Base-by-base conservation (phyloP, 2,113 vertebrate genomes). In the Aegithalos caudatus region DNA sequence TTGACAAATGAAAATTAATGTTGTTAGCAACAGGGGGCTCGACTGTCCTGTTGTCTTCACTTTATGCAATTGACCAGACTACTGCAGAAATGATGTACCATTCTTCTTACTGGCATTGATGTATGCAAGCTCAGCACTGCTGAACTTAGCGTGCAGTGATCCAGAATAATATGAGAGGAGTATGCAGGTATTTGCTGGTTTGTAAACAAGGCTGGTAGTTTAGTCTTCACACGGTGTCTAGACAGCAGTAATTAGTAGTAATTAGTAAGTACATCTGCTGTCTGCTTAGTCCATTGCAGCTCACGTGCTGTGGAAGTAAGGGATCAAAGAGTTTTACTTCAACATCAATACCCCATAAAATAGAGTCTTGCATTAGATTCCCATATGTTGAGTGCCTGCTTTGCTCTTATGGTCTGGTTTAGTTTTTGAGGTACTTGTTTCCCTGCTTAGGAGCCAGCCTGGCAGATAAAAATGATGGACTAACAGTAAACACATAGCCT, bases 181-280 rank as follows among this genome's bases (percentile, higher is more conserved):
- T 61, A 54, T 42, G 24, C n/a, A 93, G 77, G 66, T 93, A 95
- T 92, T 82, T 92, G 44, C 44, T 80, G n/a, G 29, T 69, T 92
- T 84, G 65, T 94, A 96, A 97, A 95, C 91, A 96, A 57, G 37
- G 64, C 56, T 81, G 24, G 31, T 73, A 80, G 70, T 93, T 96
- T 92, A 83, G 77, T 29, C 77, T 94, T 96, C 86, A 92, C 74
- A 78, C 89, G 83, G 44, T 83, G 94, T 96, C 95, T 96, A 97
- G 96, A 97, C 95, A 95, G 92, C 44, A 89, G 62, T 71, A 95
- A 93, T 96, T 96, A 96, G 88, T 17, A 95, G 48, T 93, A 91
- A 94, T 96, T 95, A 97, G 92, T 69, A 79, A 88, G 70, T 66
- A 54, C 95, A 97, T 96, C 95, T 97, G 92, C 72, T 95, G 92